phyloP scores from a whole-genome alignment of 2,888 invertebrate species.

The Folsomia candida region DNA sequence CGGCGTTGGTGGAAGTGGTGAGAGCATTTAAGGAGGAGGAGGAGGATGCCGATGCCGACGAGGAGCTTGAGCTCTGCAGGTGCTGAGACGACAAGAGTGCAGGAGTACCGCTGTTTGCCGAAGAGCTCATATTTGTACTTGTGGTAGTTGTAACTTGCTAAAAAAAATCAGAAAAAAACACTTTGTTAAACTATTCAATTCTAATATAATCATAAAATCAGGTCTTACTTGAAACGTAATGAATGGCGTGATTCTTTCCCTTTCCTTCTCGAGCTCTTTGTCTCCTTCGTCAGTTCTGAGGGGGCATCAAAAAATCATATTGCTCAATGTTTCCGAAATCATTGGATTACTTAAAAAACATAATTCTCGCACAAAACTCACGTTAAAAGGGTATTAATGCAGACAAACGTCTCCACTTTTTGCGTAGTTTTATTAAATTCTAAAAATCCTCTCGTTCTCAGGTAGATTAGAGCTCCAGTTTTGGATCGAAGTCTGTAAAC shows the following conservation, averaged over 20 bases:
- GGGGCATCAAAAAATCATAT: not conserved
- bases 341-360: not conserved
- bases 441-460: conserved; percentile 78
- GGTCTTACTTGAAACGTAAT: conserved; percentile 51
- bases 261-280: conserved; percentile 50
- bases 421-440: conserved; percentile 75
- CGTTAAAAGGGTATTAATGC: conserved; percentile 73
- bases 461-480: conserved; percentile 79
- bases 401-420: conserved; percentile 76
- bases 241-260: conserved; percentile 50
- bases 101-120: conserved; percentile 18
- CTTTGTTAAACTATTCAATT: too few relatives aligned
- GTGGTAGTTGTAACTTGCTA: conserved; percentile 50
- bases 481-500: conserved; percentile 78
- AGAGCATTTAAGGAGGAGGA: not conserved
- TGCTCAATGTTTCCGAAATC: not conserved
- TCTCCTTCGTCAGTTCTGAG: conserved; percentile 50
- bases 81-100: conserved; percentile 20
- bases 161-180: too few relatives aligned
- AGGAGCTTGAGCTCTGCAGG: not conserved
- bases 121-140: conserved; percentile 48
- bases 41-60: conserved; percentile 11
- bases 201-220: too few relatives aligned
- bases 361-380: conserved; percentile 52
- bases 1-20: not conserved